Evolutionary conservation across 1,140 invertebrate species (phyloP).

Genomic region (Drosophila triauraria): DNA sequence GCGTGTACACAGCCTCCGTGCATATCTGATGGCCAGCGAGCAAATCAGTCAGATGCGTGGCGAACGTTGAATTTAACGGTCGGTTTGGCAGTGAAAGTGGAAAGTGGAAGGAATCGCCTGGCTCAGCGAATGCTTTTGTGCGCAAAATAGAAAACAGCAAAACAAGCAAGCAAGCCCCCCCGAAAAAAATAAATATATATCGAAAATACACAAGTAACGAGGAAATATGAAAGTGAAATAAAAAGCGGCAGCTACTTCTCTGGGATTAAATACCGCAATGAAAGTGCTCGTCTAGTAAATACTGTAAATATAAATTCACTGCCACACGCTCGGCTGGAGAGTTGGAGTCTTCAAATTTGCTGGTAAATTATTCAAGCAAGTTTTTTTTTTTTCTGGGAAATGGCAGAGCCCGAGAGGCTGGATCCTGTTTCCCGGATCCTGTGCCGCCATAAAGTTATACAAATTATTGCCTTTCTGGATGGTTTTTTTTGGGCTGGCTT

Average conservation of each 20-base stretch:
- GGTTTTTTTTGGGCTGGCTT: conserved; percentile 42
- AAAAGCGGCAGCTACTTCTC: conserved; percentile 2
- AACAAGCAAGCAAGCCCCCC: neutral
- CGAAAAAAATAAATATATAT: conserved; percentile 27
- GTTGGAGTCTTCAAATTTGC: conserved; percentile 43
- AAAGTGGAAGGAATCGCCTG: conserved; percentile 33
- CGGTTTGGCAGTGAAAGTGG: conserved; percentile 80
- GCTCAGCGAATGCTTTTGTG: conserved; percentile 37
- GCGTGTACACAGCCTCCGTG: conserved; percentile 69
- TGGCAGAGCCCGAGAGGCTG: conserved; percentile 12
- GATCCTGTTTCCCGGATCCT: conserved; percentile 18
- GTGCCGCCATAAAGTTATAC: conserved; percentile 52
- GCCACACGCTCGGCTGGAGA: conserved; percentile 21
- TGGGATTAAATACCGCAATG: neutral
- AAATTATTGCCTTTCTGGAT: conserved; percentile 49
- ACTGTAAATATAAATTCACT: conserved; percentile 20
- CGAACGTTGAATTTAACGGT: conserved; percentile 84
- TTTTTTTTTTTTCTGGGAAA: conserved; percentile 27
- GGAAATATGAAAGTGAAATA: conserved; percentile 18
- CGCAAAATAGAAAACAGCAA: conserved; percentile 30
- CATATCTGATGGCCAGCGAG: conserved; percentile 65
- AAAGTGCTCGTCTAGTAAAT: conserved; percentile 21
- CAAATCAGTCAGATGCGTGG: conserved; percentile 82
- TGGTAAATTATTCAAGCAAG: conserved; percentile 65
- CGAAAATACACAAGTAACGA: conserved; percentile 12